Evolutionary conservation across 2,113 vertebrate genomes (phyloP).

Genomic region (Serilophus lunatus): DNA sequence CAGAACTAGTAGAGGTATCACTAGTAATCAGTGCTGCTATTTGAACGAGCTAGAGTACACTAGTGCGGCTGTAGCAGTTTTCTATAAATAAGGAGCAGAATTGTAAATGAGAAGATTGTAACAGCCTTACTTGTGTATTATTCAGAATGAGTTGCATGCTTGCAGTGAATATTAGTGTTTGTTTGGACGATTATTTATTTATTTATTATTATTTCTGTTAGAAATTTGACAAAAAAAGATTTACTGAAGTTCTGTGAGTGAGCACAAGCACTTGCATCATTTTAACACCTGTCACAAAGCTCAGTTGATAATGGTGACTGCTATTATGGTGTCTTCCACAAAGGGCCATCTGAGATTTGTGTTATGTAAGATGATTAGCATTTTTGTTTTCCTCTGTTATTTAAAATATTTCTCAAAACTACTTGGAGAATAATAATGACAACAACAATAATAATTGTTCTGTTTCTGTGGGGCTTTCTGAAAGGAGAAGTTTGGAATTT

Average conservation of each 20-base stretch:
- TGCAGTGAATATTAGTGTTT: neutral
- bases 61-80: neutral
- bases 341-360: constrained; percentile 73
- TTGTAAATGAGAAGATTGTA: neutral
- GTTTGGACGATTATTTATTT: constrained; percentile 8
- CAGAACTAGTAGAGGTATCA: neutral
- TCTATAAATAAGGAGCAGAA: neutral
- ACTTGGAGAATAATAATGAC: constrained; percentile 66
- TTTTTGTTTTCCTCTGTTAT: constrained; percentile 69
- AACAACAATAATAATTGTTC: constrained; percentile 60
- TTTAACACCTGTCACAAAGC: constrained; percentile 62
- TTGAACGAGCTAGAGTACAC: neutral
- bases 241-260: constrained; percentile 34
- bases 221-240: constrained; percentile 13
- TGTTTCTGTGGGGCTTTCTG: constrained; percentile 51
- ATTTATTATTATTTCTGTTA: neutral
- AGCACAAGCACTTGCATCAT: neutral
- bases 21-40: neutral
- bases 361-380: constrained; percentile 68
- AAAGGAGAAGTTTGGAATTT: constrained; percentile 49
- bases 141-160: constrained; percentile 28
- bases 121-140: constrained; percentile 6
- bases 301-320: constrained; percentile 60
- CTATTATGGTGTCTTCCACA: constrained; percentile 53
- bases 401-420: constrained; percentile 72